Evolutionary conservation across 2,888 invertebrate genomes (phyloP).

Genomic region (Lordiphosa fenestrarum): DNA sequence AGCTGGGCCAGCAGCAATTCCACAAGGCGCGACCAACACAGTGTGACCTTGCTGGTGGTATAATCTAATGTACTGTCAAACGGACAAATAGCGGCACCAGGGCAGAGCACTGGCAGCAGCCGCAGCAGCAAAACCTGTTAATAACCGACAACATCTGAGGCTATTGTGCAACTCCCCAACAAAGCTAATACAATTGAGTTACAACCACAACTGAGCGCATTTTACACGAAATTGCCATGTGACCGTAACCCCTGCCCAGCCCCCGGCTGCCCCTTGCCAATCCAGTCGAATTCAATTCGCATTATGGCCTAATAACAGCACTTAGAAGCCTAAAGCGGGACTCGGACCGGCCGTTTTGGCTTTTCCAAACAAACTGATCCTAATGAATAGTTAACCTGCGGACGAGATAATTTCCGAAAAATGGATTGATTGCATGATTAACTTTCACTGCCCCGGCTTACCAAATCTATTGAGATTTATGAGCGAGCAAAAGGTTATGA

Average conservation of each 20-base stretch:
- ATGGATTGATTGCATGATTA: conserved; percentile 47
- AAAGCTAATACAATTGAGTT: conserved; percentile 51
- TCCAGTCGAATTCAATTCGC: conserved; percentile 27
- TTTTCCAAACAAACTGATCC: conserved; percentile 45
- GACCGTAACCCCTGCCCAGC: conserved; percentile 40
- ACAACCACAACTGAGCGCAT: conserved; percentile 40
- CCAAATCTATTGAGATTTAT: conserved; percentile 57
- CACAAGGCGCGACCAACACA: conserved; percentile 33
- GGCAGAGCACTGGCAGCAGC: conserved; percentile 13
- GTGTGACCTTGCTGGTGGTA: conserved; percentile 42
- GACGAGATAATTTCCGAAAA: conserved; percentile 38
- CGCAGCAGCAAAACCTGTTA: conserved; percentile 36
- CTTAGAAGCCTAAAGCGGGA: conserved; percentile 17
- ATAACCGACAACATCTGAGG: conserved; percentile 31
- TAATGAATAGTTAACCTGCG: conserved; percentile 48
- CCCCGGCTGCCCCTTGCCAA: neutral
- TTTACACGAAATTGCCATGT: conserved; percentile 34
- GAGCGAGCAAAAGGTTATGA: conserved; percentile 34
- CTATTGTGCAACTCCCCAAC: conserved; percentile 46
- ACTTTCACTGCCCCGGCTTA: conserved; percentile 55
- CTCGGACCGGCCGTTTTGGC: conserved; percentile 15
- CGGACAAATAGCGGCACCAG: conserved; percentile 8
- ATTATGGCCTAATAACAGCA: conserved; percentile 20
- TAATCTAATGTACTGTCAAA: conserved; percentile 24
- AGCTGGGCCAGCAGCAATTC: conserved; percentile 15